Percentiles rank a stretch among this genome's conserved stretches.
Evolutionary conservation across 2,113 vertebrate genomes (phyloP).

Genomic region (Cnemophilus loriae): DNA sequence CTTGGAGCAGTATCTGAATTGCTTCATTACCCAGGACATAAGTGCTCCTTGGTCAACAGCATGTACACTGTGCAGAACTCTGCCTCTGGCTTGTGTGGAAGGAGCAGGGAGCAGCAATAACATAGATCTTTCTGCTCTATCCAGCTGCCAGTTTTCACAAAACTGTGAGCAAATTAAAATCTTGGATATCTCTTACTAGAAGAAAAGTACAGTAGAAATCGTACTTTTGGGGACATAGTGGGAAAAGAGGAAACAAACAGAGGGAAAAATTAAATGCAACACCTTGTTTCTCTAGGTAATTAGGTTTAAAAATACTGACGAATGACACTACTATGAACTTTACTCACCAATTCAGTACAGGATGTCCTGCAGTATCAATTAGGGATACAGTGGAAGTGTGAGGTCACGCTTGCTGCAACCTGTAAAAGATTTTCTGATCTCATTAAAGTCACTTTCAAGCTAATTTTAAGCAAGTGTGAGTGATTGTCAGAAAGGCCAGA

Average conservation of each 20-base stretch:
- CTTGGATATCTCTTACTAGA: background rate
- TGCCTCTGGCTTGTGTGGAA: background rate
- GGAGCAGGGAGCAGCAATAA: background rate
- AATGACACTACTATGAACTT: background rate
- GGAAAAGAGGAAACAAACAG: background rate
- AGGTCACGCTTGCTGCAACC: background rate
- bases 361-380: background rate
- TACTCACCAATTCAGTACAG: background rate
- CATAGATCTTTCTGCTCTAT: background rate
- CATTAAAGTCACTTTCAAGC: background rate
- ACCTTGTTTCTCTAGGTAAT: background rate
- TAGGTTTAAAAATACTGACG: background rate
- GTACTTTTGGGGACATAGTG: background rate
- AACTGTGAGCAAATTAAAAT: background rate
- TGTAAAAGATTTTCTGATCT: background rate
- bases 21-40: background rate
- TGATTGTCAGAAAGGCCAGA: background rate
- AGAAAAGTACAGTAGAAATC: background rate
- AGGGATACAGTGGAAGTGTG: background rate
- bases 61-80: background rate
- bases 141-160: background rate
- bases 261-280: background rate
- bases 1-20: background rate
- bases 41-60: background rate
- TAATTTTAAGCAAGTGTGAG: background rate